Percentiles rank a stretch among this genome's conserved stretches.
These are phyloP conservation scores for Volucella zonaria DNA, from an alignment of 2,888 invertebrate genomes.

Conservation along the genomic window DNA sequence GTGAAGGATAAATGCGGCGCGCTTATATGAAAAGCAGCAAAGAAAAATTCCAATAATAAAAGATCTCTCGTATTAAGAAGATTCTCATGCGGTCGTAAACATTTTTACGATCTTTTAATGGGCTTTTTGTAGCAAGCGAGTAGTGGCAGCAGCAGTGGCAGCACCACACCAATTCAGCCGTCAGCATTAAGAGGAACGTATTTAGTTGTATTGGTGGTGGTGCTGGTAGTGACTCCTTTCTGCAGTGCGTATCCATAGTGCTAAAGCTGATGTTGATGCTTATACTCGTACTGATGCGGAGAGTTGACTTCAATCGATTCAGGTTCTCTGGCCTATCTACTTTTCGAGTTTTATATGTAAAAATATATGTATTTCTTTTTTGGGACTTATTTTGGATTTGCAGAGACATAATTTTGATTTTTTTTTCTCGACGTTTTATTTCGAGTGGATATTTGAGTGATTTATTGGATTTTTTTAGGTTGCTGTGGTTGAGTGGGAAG, in stretches of 20 bases:
- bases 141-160: slow-evolving; percentile 51
- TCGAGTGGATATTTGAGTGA: slow-evolving; percentile 53
- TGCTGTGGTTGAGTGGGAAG: slow-evolving; percentile 19
- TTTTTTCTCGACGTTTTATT: slow-evolving; percentile 32
- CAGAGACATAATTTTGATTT: slow-evolving; percentile 56
- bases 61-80: slow-evolving; percentile 80
- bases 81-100: slow-evolving; percentile 82
- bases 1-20: slow-evolving; percentile 52
- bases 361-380: slow-evolving; percentile 1
- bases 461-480: slow-evolving; percentile 43
- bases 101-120: slow-evolving; percentile 82
- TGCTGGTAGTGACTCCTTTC: slow-evolving; percentile 47
- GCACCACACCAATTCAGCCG: slow-evolving; percentile 27
- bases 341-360: slow-evolving; percentile 18
- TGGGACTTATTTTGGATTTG: slow-evolving; percentile 31
- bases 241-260: not conserved
- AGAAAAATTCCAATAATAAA: slow-evolving; percentile 81
- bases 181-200: slow-evolving; percentile 47
- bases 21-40: slow-evolving; percentile 73
- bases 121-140: slow-evolving; percentile 77
- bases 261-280: not conserved
- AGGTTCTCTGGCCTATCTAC: slow-evolving; percentile 10
- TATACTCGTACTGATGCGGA: not conserved
- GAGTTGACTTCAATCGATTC: slow-evolving; percentile 24
- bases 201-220: slow-evolving; percentile 42